Conservation (phyloP, 2,113 vertebrate species). For the Catharus bicknelli region DNA sequence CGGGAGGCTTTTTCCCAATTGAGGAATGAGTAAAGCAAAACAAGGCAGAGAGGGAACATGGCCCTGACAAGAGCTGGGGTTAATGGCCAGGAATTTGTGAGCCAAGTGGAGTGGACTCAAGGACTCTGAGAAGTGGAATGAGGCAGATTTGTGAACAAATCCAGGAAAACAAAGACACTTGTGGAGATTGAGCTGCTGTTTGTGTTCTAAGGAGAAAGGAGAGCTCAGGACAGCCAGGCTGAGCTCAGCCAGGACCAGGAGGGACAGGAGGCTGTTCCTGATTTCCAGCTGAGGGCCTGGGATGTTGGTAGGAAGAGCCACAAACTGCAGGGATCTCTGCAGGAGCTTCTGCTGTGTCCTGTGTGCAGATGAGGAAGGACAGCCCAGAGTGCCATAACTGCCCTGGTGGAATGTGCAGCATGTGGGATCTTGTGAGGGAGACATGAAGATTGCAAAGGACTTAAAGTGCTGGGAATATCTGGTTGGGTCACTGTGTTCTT, state of each 20-base stretch:
- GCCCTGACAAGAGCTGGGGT: not conserved
- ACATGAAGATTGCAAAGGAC: not conserved
- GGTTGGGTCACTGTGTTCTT: not conserved
- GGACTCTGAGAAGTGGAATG: not conserved
- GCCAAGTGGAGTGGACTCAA: not conserved
- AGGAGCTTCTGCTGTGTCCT: constrained; percentile 80
- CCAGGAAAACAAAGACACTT: not conserved
- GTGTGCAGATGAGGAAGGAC: constrained; percentile 82
- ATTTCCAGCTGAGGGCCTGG: constrained; percentile 82
- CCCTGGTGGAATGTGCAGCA: constrained; percentile 84
- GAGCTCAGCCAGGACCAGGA: not conserved
- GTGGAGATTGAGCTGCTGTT: not conserved
- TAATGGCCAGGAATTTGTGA: not conserved
- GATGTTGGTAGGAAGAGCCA: constrained; percentile 69
- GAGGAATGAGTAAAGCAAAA: not conserved
- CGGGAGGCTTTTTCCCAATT: not conserved
- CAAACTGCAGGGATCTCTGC: constrained; percentile 76
- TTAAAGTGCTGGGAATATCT: not conserved
- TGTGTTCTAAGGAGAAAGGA: not conserved
- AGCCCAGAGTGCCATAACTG: constrained; percentile 82
- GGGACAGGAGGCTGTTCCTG: not conserved
- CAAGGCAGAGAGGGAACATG: not conserved
- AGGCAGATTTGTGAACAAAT: not conserved
- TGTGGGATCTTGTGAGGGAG: constrained; percentile 87
- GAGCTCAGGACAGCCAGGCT: not conserved